Evolutionary conservation across 2,797 vertebrate species (phyloP), one percentile per base, ranked within the genome.

Genomic region (Pyrrhura leucotis): DNA sequence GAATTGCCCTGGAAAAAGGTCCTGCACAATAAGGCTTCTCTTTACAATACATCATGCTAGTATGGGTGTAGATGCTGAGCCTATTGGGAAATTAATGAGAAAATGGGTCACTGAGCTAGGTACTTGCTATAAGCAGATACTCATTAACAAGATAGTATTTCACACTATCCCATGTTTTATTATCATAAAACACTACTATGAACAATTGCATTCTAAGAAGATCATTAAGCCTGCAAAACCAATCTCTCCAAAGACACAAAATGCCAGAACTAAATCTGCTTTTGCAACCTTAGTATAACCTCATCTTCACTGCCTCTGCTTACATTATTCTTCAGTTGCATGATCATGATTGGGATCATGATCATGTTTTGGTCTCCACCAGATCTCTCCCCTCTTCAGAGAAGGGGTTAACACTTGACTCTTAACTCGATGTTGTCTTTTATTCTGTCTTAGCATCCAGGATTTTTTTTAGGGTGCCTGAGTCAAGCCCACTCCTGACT

Each of bases 101-200:
- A 89, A 96, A 83, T 44, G 56, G 85, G 61, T 93, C 81, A 89
- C 84, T 67, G 74, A 91, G 22, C 79, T 81, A 88, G 94, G 62
- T 42, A 88, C 66, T 75, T 62, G 19, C 47, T 90, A 21, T 77
- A 87, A 85, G 81, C 51, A 93, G 48, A 62, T 40, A 62, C 26
- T 87, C 75, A 85, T 94, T 93, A 96, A 66, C 48, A 67, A 14
- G 2, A 25, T 44, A 89, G 53, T 83, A 45, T 65, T 89, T 92
- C 81, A 80, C 39, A 65, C 61, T 74, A 40, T 58, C 23, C 48
- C 5, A 42, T 50, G 48, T 89, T 97, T 96, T 89, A 91, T 89
- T 93, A 65, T 91, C 69, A 82, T 56, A 47, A 39, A 85, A 74
- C 16, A 58, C n/a, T 71, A 29, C 40, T 65, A 35, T 28, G 68